Percentiles rank a stretch among this genome's conserved stretches.
phyloP scores from a whole-genome alignment of 1,140 invertebrate species.

The Scaptomyza montana region DNA sequence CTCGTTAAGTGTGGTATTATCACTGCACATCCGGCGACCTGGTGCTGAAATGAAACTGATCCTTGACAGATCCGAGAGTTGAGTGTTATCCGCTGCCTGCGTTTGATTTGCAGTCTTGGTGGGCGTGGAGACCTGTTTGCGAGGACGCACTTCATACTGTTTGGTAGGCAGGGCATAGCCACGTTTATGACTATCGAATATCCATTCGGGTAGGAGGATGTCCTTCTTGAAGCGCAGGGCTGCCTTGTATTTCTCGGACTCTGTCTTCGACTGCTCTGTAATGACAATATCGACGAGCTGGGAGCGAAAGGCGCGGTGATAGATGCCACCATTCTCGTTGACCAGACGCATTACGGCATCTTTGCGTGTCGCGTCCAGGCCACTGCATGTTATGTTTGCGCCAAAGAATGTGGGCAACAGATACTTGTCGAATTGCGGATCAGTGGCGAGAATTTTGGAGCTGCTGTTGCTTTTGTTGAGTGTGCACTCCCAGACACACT shows the following conservation, averaged over 20 bases:
- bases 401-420: slow-evolving; percentile 92
- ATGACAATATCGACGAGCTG: slow-evolving; percentile 81
- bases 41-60: slow-evolving; percentile 60
- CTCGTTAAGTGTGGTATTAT: slow-evolving; percentile 67
- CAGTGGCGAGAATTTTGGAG: slow-evolving; percentile 85
- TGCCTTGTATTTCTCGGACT: slow-evolving; percentile 92
- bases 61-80: slow-evolving; percentile 73
- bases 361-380: slow-evolving; percentile 88
- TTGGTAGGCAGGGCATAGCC: slow-evolving; percentile 89
- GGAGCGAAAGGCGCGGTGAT: slow-evolving; percentile 85
- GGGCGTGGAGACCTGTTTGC: slow-evolving; percentile 74
- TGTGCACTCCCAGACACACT: slow-evolving; percentile 90
- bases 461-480: slow-evolving; percentile 82
- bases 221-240: slow-evolving; percentile 90
- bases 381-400: slow-evolving; percentile 91
- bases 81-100: slow-evolving; percentile 46
- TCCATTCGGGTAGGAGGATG: slow-evolving; percentile 90
- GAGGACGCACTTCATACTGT: slow-evolving; percentile 85
- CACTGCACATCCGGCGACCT: slow-evolving; percentile 51
- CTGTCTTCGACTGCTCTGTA: slow-evolving; percentile 84
- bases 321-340: slow-evolving; percentile 88
- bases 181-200: slow-evolving; percentile 89
- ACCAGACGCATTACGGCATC: slow-evolving; percentile 88
- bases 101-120: slow-evolving; percentile 48
- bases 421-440: slow-evolving; percentile 87